A percentile compares a stretch with the other conserved stretches of the same genome.
phyloP scores from a whole-genome alignment of 92 coral and sea anemone genomes.

The Porites cylindrica region DNA sequence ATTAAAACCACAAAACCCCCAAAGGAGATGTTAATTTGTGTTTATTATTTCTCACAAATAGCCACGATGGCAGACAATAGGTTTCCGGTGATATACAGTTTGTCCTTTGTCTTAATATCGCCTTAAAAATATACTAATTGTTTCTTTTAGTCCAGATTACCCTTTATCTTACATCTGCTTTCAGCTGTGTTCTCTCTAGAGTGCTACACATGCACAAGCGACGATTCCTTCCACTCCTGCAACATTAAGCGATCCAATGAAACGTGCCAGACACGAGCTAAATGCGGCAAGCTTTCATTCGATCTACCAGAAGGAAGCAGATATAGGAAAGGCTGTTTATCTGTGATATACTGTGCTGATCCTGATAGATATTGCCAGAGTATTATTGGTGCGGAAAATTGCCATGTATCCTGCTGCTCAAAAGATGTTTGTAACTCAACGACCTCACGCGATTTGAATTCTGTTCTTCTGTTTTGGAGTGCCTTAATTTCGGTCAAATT shows the following conservation, averaged over 20 bases:
- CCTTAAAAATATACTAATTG: too few species aligned
- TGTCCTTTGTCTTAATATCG: neutral
- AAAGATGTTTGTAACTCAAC: constrained; percentile 36
- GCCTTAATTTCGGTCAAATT: neutral
- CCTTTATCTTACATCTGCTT: neutral
- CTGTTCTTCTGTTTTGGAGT: constrained; percentile 1
- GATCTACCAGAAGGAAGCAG: constrained; percentile 38
- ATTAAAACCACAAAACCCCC: neutral
- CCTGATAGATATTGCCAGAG: constrained; percentile 52
- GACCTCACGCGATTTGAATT: constrained; percentile 12
- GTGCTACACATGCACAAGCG: constrained; percentile 32
- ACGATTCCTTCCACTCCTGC: constrained; percentile 32
- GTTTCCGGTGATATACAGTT: neutral
- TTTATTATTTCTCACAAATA: neutral
- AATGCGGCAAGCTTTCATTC: constrained; percentile 58
- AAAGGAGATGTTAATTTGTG: neutral
- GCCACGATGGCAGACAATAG: too few species aligned
- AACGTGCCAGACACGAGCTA: constrained; percentile 27
- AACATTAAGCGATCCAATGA: constrained; percentile 4
- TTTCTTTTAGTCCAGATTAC: neutral
- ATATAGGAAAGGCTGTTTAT: constrained; percentile 64
- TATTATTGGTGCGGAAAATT: constrained; percentile 27
- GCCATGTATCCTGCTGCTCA: constrained; percentile 12
- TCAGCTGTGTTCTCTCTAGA: constrained; percentile 34
- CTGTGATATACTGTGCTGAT: constrained; percentile 65